Evolutionary conservation across 2,888 invertebrate genomes (phyloP).

Genomic region (Meiosimyza platycephala): DNA sequence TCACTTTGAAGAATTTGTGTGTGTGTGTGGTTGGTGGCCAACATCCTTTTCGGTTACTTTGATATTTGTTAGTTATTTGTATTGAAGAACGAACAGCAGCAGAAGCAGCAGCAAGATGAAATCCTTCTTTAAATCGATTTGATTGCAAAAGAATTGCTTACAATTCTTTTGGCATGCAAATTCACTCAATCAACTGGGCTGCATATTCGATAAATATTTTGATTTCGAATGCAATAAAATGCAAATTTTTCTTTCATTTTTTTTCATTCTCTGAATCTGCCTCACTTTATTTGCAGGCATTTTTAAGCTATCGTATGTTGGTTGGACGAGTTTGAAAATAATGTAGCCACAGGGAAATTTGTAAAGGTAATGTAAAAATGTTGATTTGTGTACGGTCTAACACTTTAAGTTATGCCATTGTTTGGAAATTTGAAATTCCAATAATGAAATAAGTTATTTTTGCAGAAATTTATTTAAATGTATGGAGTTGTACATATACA

Average conservation of each 20-base stretch:
- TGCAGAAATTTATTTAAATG: too few species aligned
- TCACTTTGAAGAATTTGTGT: not conserved
- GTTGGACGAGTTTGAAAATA: too few species aligned
- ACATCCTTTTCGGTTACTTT: not conserved
- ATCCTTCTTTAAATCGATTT: conserved; percentile 22
- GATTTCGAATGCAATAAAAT: conserved; percentile 27
- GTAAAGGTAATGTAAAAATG: too few species aligned
- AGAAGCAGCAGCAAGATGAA: not conserved
- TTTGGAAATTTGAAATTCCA: too few species aligned
- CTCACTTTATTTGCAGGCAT: too few species aligned
- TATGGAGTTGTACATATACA: too few species aligned
- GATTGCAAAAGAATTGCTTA: conserved; percentile 18
- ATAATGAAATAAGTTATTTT: too few species aligned
- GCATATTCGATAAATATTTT: conserved; percentile 25
- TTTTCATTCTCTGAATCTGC: too few species aligned
- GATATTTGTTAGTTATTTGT: not conserved
- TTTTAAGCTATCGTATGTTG: too few species aligned
- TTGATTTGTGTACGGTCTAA: too few species aligned
- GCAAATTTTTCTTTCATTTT: conserved; percentile 5
- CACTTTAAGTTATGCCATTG: too few species aligned
- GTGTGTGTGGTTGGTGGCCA: not conserved
- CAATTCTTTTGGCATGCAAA: conserved; percentile 29
- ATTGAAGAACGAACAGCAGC: not conserved
- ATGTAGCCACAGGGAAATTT: too few species aligned
- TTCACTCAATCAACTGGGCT: conserved; percentile 28